These are phyloP conservation scores for Acrobasis repandana DNA, from an alignment of 2,888 invertebrate species.

Conservation along the genomic window DNA sequence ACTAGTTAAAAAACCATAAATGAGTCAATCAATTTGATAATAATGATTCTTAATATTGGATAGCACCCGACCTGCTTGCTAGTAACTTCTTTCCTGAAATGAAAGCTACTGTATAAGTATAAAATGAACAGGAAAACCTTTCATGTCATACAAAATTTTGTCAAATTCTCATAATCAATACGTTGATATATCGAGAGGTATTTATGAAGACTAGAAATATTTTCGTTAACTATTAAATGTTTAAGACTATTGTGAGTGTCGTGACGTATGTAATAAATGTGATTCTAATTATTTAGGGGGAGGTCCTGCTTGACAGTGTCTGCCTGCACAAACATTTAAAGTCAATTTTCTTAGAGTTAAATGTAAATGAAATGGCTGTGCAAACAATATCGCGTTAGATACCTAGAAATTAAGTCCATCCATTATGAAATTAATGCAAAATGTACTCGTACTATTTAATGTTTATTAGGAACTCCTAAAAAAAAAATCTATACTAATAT, in stretches of 20 bases:
- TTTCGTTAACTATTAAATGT: no score
- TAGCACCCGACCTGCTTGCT: no score
- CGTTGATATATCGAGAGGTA: no score
- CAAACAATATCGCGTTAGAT: not conserved
- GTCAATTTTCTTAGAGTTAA: not conserved
- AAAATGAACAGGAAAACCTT: no score
- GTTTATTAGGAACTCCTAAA: not conserved
- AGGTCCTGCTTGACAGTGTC: not conserved
- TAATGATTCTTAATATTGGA: no score
- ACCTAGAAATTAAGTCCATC: not conserved
- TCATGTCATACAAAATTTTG: no score
- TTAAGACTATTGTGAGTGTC: not conserved
- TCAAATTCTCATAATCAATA: no score
- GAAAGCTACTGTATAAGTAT: no score
- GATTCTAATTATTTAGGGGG: not conserved
- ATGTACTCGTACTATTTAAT: not conserved
- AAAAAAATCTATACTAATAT: not conserved
- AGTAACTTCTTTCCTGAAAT: no score
- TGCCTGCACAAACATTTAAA: not conserved
- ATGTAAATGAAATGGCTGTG: conserved; percentile 12
- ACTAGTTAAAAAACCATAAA: no score
- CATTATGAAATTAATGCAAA: not conserved
- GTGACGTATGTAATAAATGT: not conserved
- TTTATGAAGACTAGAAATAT: no score
- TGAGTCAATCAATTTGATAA: no score